Base-by-base conservation (phyloP, 2,888 invertebrate species). In the Boloria euphrosyne region DNA sequence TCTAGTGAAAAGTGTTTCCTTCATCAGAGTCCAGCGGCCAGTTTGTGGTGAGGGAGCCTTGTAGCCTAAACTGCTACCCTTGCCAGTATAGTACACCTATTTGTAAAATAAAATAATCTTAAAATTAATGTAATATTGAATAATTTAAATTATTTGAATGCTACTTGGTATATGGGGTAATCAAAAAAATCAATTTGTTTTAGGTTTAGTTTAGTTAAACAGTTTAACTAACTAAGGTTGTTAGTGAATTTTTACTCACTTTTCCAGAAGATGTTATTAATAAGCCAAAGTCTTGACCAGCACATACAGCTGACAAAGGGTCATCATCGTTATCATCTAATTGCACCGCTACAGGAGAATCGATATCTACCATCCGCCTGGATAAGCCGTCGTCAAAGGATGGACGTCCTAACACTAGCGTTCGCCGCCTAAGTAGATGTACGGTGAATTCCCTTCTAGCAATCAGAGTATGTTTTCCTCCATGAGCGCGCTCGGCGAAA, bases 261-360 rank as follows among this genome's bases (percentile, higher is more conserved):
- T 97, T 97, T 71, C 98, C 98, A 61, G 95, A 95, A n/a, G 94
- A 91, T 6, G 97, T 98, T 76, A 95, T 94, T 4, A 98, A 93
- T 51, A 98, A 87, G 1, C 96, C 96, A 84, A 99, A 98, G 76
- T 98, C 98, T 85, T 98, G 98, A 31, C 98, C 98, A 52, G 96
- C 95, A 52, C 94, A 94, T 62, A 98, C 95, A 57, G 94, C 93
- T 13, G 94, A 89, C 0, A 97, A 93, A 75, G 98, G 98, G 75
- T 98, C 97, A 73, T 98, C 97, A 72, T 95, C 93, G 22, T 89
- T 90, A 17, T 94, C 84, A 71, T 94, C 94, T 0, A 94, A 86
- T 67, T 94, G 94, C 78, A 94, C 92, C 4, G 93, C 93, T 7
- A 93, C 85, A 6, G 93, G 93, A 0, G 90, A 82, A 7, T 94